Evolutionary conservation across 2,888 invertebrate species (phyloP).

Genomic region (Scaptomyza polygonia): DNA sequence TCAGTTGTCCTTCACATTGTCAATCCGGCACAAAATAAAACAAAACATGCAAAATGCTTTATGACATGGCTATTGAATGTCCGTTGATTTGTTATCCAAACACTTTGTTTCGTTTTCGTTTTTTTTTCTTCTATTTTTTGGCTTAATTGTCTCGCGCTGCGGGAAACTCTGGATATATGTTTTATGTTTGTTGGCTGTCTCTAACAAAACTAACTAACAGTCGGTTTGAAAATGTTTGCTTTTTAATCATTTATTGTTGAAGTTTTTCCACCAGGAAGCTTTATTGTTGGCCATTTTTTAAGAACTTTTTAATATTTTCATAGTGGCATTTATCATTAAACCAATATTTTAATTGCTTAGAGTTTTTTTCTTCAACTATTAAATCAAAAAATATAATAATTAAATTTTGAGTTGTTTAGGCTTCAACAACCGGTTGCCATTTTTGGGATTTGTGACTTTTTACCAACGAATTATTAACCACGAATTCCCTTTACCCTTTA

Average conservation of each 20-base stretch:
- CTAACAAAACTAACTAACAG: slow-evolving; percentile 3
- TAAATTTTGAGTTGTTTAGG: background rate
- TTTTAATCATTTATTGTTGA: background rate
- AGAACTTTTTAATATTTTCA: background rate
- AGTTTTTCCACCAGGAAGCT: background rate
- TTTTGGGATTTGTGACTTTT: slow-evolving; percentile 24
- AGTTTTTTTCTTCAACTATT: too few species aligned
- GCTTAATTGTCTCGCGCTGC: slow-evolving; percentile 38
- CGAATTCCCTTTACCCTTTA: background rate
- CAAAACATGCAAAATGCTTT: slow-evolving; percentile 50
- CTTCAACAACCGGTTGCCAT: slow-evolving; percentile 10
- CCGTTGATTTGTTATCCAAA: slow-evolving; percentile 67
- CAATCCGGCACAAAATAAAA: slow-evolving; percentile 16
- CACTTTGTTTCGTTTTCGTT: slow-evolving; percentile 21
- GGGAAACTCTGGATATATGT: slow-evolving; percentile 7
- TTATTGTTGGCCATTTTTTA: background rate
- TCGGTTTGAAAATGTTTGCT: background rate
- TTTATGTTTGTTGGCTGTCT: slow-evolving; percentile 18
- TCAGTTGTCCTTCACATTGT: slow-evolving; percentile 38
- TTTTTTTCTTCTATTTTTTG: too few species aligned
- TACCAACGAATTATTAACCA: slow-evolving; percentile 4
- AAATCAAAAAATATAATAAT: background rate
- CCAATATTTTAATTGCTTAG: background rate
- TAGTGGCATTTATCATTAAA: background rate
- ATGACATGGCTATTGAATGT: slow-evolving; percentile 77